phyloP scores from a whole-genome alignment of 2,113 vertebrate genomes.

The Cynopterus brachyotis region DNA sequence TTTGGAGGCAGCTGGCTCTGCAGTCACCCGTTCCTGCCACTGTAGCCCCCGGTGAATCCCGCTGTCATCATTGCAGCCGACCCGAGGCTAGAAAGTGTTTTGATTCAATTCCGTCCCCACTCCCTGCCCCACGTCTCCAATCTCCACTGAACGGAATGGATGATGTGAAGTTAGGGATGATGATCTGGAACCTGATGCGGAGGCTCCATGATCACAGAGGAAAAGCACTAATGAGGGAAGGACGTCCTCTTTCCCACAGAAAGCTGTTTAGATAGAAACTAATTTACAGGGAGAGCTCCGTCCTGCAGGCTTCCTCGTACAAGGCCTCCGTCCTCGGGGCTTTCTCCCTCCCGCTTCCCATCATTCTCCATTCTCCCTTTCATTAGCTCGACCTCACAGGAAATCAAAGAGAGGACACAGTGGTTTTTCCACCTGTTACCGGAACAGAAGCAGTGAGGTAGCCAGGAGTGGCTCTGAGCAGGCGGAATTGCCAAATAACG shows the following conservation, averaged over 20 bases:
- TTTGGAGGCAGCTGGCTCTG: neutral
- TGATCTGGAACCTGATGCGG: neutral
- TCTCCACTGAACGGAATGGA: neutral
- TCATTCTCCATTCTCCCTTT: neutral
- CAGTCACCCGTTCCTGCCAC: neutral
- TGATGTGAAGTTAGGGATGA: neutral
- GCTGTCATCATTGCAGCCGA: neutral
- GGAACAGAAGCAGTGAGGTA: neutral
- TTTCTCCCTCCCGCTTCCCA: neutral
- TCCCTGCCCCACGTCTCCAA: neutral
- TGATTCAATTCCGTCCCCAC: neutral
- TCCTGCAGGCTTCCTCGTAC: neutral
- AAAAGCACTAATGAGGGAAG: conserved; percentile 50
- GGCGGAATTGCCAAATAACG: neutral
- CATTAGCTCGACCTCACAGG: conserved; percentile 11
- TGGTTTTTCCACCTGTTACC: conserved; percentile 5
- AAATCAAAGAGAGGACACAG: neutral
- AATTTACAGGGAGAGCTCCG: neutral
- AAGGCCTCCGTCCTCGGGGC: neutral
- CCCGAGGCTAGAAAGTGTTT: neutral
- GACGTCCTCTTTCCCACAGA: neutral
- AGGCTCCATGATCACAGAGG: conserved; percentile 38
- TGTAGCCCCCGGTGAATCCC: neutral
- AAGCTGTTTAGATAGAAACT: conserved; percentile 28
- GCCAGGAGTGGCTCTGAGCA: neutral